phyloP scores from a whole-genome alignment of 2,888 invertebrate species.

The Drosophila meridiana region DNA sequence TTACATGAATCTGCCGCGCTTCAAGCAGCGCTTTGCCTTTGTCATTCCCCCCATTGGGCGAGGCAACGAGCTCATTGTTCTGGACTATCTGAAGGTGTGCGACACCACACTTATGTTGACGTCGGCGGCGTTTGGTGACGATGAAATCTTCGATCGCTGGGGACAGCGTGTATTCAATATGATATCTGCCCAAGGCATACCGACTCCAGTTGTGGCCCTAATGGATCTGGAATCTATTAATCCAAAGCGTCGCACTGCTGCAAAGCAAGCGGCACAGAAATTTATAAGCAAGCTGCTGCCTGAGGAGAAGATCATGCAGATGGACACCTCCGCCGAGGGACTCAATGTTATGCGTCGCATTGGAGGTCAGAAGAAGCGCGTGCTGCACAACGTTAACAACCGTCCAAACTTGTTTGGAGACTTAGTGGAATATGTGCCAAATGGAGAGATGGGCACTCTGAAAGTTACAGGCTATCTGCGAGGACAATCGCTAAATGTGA shows the following conservation, averaged over 20 bases:
- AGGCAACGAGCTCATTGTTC: constrained; percentile 85
- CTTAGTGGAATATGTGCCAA: constrained; percentile 88
- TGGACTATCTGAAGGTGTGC: constrained; percentile 94
- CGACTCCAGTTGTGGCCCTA: constrained; percentile 91
- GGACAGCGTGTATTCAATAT: constrained; percentile 92
- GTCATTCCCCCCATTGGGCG: constrained; percentile 90
- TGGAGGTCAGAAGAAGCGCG: constrained; percentile 92
- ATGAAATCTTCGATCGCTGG: constrained; percentile 91
- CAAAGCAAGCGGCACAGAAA: constrained; percentile 82
- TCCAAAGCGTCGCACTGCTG: constrained; percentile 89
- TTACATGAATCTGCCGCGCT: constrained; percentile 92
- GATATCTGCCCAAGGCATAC: constrained; percentile 92
- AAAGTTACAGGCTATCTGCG: constrained; percentile 95
- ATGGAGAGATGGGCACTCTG: constrained; percentile 87
- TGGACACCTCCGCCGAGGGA: constrained; percentile 91
- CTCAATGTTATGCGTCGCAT: constrained; percentile 90
- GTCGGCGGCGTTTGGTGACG: constrained; percentile 88
- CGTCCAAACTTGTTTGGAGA: constrained; percentile 95
- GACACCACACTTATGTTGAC: constrained; percentile 93
- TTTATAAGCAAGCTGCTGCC: constrained; percentile 91
- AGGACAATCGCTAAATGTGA: constrained; percentile 93
- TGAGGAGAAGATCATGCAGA: constrained; percentile 91
- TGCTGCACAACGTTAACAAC: constrained; percentile 90
- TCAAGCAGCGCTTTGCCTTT: constrained; percentile 95
- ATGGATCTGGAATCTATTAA: constrained; percentile 91